A percentile compares a stretch with the other conserved stretches of the same genome.
Evolutionary conservation across 2,888 invertebrate species (phyloP).

Genomic region (Drosophila histrio): DNA sequence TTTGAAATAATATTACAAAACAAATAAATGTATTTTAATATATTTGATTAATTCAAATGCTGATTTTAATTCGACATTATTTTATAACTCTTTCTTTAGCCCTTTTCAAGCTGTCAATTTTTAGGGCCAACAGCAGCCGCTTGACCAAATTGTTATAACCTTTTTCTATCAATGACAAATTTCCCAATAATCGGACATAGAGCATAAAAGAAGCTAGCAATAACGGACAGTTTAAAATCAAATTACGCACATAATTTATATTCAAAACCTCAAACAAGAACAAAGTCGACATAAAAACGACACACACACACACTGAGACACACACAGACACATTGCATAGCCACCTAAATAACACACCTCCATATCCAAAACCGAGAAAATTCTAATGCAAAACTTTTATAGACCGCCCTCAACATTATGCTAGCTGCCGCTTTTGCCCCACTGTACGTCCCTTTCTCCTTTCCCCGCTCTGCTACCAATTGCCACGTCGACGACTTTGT

Average conservation of each 20-base stretch:
- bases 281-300: conserved; percentile 50
- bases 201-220: conserved; percentile 39
- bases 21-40: too few relatives aligned
- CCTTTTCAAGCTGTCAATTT: not conserved
- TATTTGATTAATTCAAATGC: not conserved
- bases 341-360: conserved; percentile 34
- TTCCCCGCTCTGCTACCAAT: conserved; percentile 32
- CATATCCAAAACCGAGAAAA: conserved; percentile 29
- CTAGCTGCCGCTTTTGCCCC: conserved; percentile 9
- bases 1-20: not conserved
- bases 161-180: conserved; percentile 46
- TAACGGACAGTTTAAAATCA: conserved; percentile 68
- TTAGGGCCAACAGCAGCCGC: not conserved
- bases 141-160: conserved; percentile 3
- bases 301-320: conserved; percentile 20
- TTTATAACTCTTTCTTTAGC: not conserved
- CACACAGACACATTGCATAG: conserved; percentile 14
- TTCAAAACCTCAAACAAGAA: conserved; percentile 59
- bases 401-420: conserved; percentile 67
- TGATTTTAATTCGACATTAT: not conserved
- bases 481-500: conserved; percentile 59
- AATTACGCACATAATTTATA: conserved; percentile 76
- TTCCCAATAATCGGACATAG: conserved; percentile 23
- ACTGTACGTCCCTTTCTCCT: not conserved
- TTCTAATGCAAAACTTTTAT: conserved; percentile 68